Percentiles rank a stretch among this genome's conserved stretches.
These are phyloP conservation scores for Pseudomyrmex dendroicus DNA, from an alignment of 1,140 invertebrate genomes.

Conservation along the genomic window DNA sequence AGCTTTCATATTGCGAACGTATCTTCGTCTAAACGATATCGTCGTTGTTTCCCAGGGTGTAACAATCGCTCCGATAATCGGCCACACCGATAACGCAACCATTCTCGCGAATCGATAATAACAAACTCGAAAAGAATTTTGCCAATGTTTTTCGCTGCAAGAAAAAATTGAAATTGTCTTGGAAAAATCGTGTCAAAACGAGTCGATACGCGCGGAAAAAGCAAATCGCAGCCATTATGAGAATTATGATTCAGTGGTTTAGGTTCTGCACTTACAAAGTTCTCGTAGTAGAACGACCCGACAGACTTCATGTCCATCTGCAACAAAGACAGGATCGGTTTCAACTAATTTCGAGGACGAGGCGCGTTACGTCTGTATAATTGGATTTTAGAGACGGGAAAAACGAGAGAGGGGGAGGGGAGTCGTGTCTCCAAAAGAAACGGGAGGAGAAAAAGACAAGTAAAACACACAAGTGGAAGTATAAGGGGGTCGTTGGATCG, in stretches of 20 bases:
- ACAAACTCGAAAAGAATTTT: slow-evolving; percentile 11
- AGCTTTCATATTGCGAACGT: neutral
- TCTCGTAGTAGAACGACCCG: slow-evolving; percentile 97
- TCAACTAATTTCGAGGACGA: slow-evolving; percentile 83
- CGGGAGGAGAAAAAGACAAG: slow-evolving; percentile 20
- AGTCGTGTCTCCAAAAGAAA: slow-evolving; percentile 68
- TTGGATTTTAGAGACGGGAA: slow-evolving; percentile 57
- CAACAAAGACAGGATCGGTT: slow-evolving; percentile 86
- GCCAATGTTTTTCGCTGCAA: neutral
- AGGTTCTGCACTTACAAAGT: slow-evolving; percentile 92
- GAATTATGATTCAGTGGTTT: slow-evolving; percentile 77
- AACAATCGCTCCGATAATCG: neutral
- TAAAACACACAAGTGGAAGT: slow-evolving; percentile 10
- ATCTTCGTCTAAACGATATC: no score
- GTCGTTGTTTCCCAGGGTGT: neutral
- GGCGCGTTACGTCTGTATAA: slow-evolving; percentile 68
- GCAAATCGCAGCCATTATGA: slow-evolving; percentile 17
- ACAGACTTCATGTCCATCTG: slow-evolving; percentile 97
- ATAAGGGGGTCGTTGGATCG: slow-evolving; percentile 67
- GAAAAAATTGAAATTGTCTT: neutral
- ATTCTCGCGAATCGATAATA: neutral
- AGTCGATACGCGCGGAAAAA: slow-evolving; percentile 19
- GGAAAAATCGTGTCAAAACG: neutral
- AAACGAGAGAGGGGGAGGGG: slow-evolving; percentile 19
- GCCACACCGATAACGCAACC: neutral